A percentile compares a stretch with the other conserved stretches of the same genome.
phyloP scores from a whole-genome alignment of 1,140 invertebrate genomes.

The Hyles vespertilio region DNA sequence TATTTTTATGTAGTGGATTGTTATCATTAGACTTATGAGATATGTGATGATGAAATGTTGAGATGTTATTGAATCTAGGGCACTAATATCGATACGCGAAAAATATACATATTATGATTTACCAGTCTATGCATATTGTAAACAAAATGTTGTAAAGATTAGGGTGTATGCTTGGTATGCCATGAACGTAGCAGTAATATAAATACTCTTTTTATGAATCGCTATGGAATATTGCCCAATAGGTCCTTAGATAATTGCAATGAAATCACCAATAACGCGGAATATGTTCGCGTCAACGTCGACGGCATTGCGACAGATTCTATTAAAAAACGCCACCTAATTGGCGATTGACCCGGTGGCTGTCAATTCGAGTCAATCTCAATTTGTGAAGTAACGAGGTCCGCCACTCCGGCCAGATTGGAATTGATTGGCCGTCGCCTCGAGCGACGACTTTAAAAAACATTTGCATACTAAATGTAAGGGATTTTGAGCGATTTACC shows the following conservation, averaged over 20 bases:
- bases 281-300: not conserved
- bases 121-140: too few relatives aligned
- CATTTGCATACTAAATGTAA: too few relatives aligned
- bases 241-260: not conserved
- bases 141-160: not conserved
- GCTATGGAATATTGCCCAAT: not conserved
- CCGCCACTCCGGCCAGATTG: slow-evolving; percentile 24
- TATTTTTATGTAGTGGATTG: too few relatives aligned
- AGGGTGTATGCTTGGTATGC: not conserved
- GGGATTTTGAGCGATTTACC: too few relatives aligned
- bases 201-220: too few relatives aligned
- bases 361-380: slow-evolving; percentile 26
- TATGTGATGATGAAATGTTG: too few relatives aligned
- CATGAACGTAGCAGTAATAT: too few relatives aligned
- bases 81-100: too few relatives aligned
- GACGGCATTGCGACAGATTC: slow-evolving; percentile 12
- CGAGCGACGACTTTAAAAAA: slow-evolving; percentile 2
- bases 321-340: slow-evolving; percentile 21
- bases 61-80: too few relatives aligned
- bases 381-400: slow-evolving; percentile 28
- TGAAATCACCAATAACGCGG: too few relatives aligned
- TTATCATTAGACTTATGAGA: too few relatives aligned
- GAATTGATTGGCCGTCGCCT: slow-evolving; percentile 27
- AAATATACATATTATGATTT: too few relatives aligned
- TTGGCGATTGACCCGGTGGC: slow-evolving; percentile 31